Evolutionary conservation across 1,140 invertebrate genomes (phyloP), one percentile per base, ranked within the genome.

Genomic region (Bombus waltoni): DNA sequence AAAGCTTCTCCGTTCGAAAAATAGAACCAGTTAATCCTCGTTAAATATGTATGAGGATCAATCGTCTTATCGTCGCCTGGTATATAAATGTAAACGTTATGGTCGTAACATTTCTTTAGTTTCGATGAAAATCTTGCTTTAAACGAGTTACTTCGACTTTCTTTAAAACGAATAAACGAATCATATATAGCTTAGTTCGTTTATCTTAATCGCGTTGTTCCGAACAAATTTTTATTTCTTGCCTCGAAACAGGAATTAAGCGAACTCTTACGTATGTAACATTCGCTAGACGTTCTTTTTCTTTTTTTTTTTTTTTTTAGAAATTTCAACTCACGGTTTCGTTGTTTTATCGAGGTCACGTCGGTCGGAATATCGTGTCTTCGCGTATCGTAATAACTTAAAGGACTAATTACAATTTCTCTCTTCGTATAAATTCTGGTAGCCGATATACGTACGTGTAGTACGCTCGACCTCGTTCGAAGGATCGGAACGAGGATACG

Each of bases 181-280:
- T n/a, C 59, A 28, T 53, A 53, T 2, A 53, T 22, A 32, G 32
- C 47, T 22, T 53, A 18, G 5, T 22, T 22, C 18, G 47, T 53
- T 53, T 53, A 22, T 53, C 18, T 53, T 53, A 53, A 53, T 53
- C 8, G 18, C 47, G 47, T 53, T 53, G 47, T n/a, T 62, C 28
- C 28, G 59, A 62, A n/a, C 59, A 13, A 28, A 62, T 62, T 62
- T n/a, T 28, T n/a, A n/a, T 62, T n/a, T 62, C 28, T n/a, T 2
- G 4, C 0, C n/a, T 62, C 10, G 3, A n/a, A 62, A n/a, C 22
- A 10, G 11, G 28, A 62, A 62, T 62, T 13, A 10, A n/a, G 1
- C 25, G 3, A n/a, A n/a, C 28, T 22, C 0, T 10, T n/a, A 62
- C 28, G 1, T 5, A n/a, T 5, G 11, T 28, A 6, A 53, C 0